Evolutionary conservation across 1,140 invertebrate genomes (phyloP), one percentile per base, ranked within the genome.

Genomic region (Bicyclus anynana): DNA sequence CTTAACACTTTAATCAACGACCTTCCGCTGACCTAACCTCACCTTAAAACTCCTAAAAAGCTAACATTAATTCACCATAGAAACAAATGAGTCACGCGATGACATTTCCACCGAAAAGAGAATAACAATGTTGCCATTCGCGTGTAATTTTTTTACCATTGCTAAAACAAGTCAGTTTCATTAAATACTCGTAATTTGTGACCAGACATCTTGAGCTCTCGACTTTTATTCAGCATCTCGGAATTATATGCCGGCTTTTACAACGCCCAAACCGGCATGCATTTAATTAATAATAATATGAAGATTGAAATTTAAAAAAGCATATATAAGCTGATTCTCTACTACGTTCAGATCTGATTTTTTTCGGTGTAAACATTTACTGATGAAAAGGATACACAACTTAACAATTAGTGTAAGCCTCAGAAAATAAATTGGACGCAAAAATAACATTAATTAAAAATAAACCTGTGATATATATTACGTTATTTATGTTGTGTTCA

Each of bases 21-120:
- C 62, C 62, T 59, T 59, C 29, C 29, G 20, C 47, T 52, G 61
- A 55, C 62, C 53, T 47, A 49, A 56, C 56, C 48, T 42, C 57
- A 59, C 55, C 55, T 50, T 26, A 21, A 10, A 50, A 7, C 40
- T 57, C 49, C 29, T 52, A 57, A 56, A 27, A 44, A 23, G n/a
- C 10, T 20, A 12, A 20, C 37, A 38, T 38, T n/a, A 35, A 9
- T 10, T 5, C 20, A 42, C 12, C 26, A 35, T 54, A 57, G 23
- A 20, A 57, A 52, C 48, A 58, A 52, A 58, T 58, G 55, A 58
- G 26, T 58, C 55, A 58, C 10, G 13, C 51, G 18, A n/a, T 52
- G 55, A 35, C 55, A 58, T 58, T 58, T 58, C 14, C 23, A 42
- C 26, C 48, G 27, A 58, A 52, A 58, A 46, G 16, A 51, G 48